phyloP scores from a whole-genome alignment of 2,888 invertebrate species.

The Andrena trimmerana region DNA sequence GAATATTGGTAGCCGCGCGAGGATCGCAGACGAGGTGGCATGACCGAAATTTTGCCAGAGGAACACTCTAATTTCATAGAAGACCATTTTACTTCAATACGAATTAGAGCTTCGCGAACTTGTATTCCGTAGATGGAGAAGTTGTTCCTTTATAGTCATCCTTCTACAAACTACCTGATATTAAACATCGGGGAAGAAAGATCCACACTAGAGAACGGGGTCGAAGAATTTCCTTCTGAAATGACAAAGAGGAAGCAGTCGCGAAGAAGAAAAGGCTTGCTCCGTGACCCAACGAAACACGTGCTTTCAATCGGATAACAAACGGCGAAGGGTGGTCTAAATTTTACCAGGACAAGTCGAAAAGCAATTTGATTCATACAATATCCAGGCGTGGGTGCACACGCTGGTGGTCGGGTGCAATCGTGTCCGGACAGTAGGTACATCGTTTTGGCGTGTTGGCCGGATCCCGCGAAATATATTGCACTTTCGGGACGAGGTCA shows the following conservation, averaged over 20 bases:
- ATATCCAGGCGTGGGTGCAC: constrained; percentile 47
- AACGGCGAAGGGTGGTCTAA: neutral
- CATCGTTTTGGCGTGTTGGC: constrained; percentile 72
- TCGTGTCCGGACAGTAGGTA: constrained; percentile 65
- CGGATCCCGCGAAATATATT: constrained; percentile 71
- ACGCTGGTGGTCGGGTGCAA: constrained; percentile 43
- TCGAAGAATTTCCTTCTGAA: too few relatives aligned
- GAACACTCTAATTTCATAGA: neutral
- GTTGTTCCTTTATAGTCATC: too few relatives aligned
- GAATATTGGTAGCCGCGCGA: neutral
- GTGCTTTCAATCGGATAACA: neutral
- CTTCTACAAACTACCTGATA: too few relatives aligned
- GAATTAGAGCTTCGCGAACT: too few relatives aligned
- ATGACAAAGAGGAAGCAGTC: too few relatives aligned
- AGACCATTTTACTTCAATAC: too few relatives aligned
- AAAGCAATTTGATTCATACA: constrained; percentile 65
- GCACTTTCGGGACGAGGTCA: constrained; percentile 78
- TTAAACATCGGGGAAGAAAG: too few relatives aligned
- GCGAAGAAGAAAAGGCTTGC: too few relatives aligned
- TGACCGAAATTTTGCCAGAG: neutral
- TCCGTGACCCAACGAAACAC: too few relatives aligned
- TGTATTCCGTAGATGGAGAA: too few relatives aligned
- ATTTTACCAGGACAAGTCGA: constrained; percentile 26
- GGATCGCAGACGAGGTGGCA: neutral
- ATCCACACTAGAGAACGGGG: too few relatives aligned